Evolutionary conservation across 2,797 vertebrate genomes (phyloP).

Genomic region (Ataeniobius toweri): DNA sequence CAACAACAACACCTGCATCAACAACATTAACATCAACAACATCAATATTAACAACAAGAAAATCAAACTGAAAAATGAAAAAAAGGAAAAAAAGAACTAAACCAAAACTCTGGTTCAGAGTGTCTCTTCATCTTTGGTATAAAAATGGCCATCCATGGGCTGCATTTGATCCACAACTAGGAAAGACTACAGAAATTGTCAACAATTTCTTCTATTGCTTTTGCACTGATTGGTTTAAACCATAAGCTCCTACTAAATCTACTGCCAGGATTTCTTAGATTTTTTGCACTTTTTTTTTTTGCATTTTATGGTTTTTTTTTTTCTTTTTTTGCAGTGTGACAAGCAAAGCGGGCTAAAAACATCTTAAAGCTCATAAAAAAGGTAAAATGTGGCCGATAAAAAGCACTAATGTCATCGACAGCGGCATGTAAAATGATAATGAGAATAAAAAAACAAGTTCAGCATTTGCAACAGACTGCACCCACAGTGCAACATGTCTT

Average conservation of each 20-base stretch:
- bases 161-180: conserved; percentile 97
- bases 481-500: conserved; percentile 85
- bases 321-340: conserved; percentile 91
- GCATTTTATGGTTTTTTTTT: conserved; percentile 78
- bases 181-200: conserved; percentile 99
- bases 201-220: conserved; percentile 99
- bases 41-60: conserved; percentile 72
- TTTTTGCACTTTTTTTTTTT: conserved; percentile 59
- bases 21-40: conserved; percentile 64
- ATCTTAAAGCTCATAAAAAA: conserved; percentile 98
- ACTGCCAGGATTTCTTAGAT: conserved; percentile 75
- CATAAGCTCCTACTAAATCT: conserved; percentile 91
- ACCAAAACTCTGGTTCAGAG: conserved; percentile 87
- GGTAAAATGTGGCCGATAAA: conserved; percentile 96
- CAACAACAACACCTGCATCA: conserved; percentile 72
- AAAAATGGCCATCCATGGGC: conserved; percentile 97
- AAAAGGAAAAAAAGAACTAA: conserved; percentile 12
- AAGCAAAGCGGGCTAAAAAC: conserved; percentile 98
- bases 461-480: conserved; percentile 91
- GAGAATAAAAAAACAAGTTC: conserved; percentile 79
- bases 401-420: conserved; percentile 94
- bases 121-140: conserved; percentile 99
- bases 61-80: conserved; percentile 74
- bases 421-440: conserved; percentile 87
- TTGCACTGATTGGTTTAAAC: conserved; percentile 88